Conservation (phyloP, 1,140 invertebrate genomes). For the Drosophila willistoni region DNA sequence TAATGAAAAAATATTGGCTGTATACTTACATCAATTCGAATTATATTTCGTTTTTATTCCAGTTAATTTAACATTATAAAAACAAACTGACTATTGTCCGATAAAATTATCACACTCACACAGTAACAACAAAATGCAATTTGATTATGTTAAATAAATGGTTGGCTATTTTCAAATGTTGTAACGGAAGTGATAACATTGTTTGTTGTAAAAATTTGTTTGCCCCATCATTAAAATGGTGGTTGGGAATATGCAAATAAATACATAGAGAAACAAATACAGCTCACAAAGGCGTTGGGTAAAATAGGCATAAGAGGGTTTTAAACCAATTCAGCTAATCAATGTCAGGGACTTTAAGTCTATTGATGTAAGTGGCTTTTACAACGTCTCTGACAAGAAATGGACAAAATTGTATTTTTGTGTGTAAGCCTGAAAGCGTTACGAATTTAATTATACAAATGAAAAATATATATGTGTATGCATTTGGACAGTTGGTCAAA, state of each 20-base stretch:
- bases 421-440: conserved; percentile 36
- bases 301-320: too few species aligned
- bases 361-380: neutral
- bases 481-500: neutral
- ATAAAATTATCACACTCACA: conserved; percentile 4
- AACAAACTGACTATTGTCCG: neutral
- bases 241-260: conserved; percentile 32
- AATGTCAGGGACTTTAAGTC: too few species aligned
- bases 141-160: conserved; percentile 49
- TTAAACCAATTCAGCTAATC: too few species aligned
- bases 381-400: neutral
- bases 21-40: neutral
- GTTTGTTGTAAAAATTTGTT: conserved; percentile 46
- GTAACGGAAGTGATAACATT: conserved; percentile 55
- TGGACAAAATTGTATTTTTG: neutral
- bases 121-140: conserved; percentile 3
- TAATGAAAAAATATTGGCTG: neutral
- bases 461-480: conserved; percentile 45
- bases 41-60: conserved; percentile 7
- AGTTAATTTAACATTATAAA: conserved; percentile 16
- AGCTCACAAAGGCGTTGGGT: neutral
- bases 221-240: conserved; percentile 43
- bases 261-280: conserved; percentile 17
- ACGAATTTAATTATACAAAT: conserved; percentile 74
- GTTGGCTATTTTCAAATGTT: conserved; percentile 6